Evolutionary conservation across 2,113 vertebrate species (phyloP).

Genomic region (Sarotherodon lohbergeri): DNA sequence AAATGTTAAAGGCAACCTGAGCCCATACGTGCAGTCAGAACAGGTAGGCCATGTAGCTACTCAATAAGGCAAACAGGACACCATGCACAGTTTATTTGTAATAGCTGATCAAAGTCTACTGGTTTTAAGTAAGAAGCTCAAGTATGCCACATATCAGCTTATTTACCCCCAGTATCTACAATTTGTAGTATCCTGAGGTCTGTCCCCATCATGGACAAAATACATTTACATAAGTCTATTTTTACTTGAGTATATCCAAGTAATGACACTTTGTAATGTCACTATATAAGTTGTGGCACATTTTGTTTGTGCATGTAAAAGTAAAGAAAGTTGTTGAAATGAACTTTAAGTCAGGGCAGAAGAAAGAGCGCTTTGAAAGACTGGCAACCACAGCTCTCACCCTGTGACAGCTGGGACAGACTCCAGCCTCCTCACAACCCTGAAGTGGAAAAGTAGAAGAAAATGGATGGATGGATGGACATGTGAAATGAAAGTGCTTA

Average conservation of each 20-base stretch:
- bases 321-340: neutral
- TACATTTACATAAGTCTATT: neutral
- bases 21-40: neutral
- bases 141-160: neutral
- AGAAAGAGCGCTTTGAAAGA: neutral
- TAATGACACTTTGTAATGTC: neutral
- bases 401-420: neutral
- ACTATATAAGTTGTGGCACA: neutral
- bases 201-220: neutral
- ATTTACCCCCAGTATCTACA: neutral
- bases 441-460: neutral
- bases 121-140: neutral
- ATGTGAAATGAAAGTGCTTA: neutral
- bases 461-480: neutral
- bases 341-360: neutral
- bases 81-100: neutral
- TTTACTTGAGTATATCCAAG: neutral
- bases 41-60: slow-evolving; percentile 15
- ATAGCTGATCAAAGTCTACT: neutral
- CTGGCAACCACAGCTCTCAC: neutral
- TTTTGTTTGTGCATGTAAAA: neutral
- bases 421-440: neutral
- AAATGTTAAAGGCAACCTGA: slow-evolving; percentile 30
- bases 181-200: neutral
- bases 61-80: neutral